These are phyloP conservation scores for Malurus melanocephalus DNA, from an alignment of 2,113 vertebrate species.

Conservation along the genomic window DNA sequence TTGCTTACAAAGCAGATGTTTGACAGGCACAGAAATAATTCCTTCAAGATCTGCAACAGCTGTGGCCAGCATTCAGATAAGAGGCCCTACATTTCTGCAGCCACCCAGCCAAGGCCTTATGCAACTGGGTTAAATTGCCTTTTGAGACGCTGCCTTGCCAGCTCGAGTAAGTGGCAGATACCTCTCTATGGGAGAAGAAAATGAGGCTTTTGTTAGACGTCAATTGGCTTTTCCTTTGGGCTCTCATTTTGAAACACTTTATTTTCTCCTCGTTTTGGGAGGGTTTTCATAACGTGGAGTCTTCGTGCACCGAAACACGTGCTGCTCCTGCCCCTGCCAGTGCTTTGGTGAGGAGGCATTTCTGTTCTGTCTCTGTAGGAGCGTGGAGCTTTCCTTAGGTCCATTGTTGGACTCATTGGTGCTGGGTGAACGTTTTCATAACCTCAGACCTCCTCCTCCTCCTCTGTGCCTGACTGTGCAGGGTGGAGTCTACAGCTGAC, in stretches of 20 bases:
- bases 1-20: conserved; percentile 63
- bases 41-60: conserved; percentile 57
- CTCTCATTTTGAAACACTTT: conserved; percentile 44
- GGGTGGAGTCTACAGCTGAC: background rate
- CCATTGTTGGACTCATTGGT: background rate
- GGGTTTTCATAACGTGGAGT: background rate
- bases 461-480: background rate
- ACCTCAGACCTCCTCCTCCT: background rate
- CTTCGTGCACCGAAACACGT: background rate
- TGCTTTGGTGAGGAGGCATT: background rate
- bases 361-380: background rate
- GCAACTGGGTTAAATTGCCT: conserved; percentile 53
- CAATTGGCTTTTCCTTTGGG: conserved; percentile 43
- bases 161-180: conserved; percentile 64
- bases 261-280: background rate
- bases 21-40: conserved; percentile 57
- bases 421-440: background rate
- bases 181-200: conserved; percentile 18
- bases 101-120: conserved; percentile 52
- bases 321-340: background rate
- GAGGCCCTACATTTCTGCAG: conserved; percentile 43
- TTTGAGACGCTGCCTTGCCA: conserved; percentile 54
- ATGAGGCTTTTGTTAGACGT: conserved; percentile 30
- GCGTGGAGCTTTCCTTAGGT: background rate
- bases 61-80: conserved; percentile 59